phyloP scores from a whole-genome alignment of 2,797 vertebrate genomes.

The Eupleurogrammus muticus region DNA sequence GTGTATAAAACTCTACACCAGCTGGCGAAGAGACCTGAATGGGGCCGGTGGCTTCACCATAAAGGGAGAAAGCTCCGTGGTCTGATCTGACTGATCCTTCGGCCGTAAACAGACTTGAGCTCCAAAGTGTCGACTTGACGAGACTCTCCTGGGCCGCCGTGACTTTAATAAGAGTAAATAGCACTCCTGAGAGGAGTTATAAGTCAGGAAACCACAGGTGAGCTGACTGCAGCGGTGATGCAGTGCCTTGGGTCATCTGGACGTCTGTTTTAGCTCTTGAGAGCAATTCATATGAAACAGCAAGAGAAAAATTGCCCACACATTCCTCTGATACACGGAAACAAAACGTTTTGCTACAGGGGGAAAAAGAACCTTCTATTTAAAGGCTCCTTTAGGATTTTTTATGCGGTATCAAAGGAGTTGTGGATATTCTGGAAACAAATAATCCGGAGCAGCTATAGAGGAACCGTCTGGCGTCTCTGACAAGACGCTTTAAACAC shows the following conservation, averaged over 20 bases:
- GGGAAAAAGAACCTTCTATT: slow-evolving; percentile 3
- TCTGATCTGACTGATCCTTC: slow-evolving; percentile 10
- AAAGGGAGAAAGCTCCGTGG: slow-evolving; percentile 1
- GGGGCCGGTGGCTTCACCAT: not conserved
- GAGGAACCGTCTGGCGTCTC: slow-evolving; percentile 19
- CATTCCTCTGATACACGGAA: not conserved
- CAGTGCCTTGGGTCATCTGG: slow-evolving; percentile 15
- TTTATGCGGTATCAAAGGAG: slow-evolving; percentile 16
- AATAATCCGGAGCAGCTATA: slow-evolving; percentile 4
- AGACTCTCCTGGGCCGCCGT: slow-evolving; percentile 80
- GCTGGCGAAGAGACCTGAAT: slow-evolving; percentile 28
- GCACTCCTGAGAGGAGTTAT: slow-evolving; percentile 53
- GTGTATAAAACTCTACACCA: not conserved
- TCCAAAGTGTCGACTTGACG: slow-evolving; percentile 82
- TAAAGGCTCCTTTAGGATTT: not conserved
- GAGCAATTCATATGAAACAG: not conserved
- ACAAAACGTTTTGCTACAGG: not conserved
- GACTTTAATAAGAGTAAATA: slow-evolving; percentile 77
- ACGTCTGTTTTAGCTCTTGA: slow-evolving; percentile 21
- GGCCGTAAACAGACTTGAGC: slow-evolving; percentile 70
- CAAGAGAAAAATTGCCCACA: not conserved
- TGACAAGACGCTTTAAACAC: slow-evolving; percentile 32
- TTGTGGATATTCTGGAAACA: slow-evolving; percentile 29
- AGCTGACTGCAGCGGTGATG: slow-evolving; percentile 17
- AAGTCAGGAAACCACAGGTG: slow-evolving; percentile 34